Base-by-base conservation (phyloP, 2,888 invertebrate species). In the Oscheius myriophilus region DNA sequence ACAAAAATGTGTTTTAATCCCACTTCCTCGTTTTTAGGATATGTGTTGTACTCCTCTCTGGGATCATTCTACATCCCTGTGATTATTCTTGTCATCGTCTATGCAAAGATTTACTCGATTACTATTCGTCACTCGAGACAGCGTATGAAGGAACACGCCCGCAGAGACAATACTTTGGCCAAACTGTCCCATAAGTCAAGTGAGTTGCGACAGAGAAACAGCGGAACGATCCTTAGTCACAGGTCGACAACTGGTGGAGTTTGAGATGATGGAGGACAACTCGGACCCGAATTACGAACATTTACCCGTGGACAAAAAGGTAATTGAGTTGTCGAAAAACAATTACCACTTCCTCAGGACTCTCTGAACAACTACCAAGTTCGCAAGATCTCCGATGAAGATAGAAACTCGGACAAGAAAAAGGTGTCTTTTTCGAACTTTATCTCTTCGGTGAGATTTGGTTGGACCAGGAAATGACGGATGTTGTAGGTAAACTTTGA, bases 31-130 rank as follows among this genome's bases (percentile, higher is more conserved):
- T 54, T 71, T 77, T 53, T 69, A 77, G 77, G 96, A 77, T 97
- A 98, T 90, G 96, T 97, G 87, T 90, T 97, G 71, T 98, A 97
- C 89, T 97, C 96, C 23, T 95, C 96, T 23, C 91, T 96, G 85
- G 97, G 97, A 83, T 97, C 96, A 86, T 98, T 98, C 91, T 98
- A 95, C 91, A 94, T 98, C 88, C 97, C 98, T 73, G 95, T 95
- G 87, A 94, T 96, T 66, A 82, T 86, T 59, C 71, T 86, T 52
- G 75, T 86, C 49, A 76, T 82, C 33, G 85, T 86, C n/a, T 86
- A 86, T 75, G 83, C 82, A 46, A 81, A 84, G 67, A 86, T 86
- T 70, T 85, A 79, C 76, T 74, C 76, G 57, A 84, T 86, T 53
- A 85, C 86, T 7, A 81, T 81, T n/a, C 72, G 81, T 51, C 86